Conservation (phyloP, 2,113 vertebrate genomes). For the Oostethus manadensis region DNA sequence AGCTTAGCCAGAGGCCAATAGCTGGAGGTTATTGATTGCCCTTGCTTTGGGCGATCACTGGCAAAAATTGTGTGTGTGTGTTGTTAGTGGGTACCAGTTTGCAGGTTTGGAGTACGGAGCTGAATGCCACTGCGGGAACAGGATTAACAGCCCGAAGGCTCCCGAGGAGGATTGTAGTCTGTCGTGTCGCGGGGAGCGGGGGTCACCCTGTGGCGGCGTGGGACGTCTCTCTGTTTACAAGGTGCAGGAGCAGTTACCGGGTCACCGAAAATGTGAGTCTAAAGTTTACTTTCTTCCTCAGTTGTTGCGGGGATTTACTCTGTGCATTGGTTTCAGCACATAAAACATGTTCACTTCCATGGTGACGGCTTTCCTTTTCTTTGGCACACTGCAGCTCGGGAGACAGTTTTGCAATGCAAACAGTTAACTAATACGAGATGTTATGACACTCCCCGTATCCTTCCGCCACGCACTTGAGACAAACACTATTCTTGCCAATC, state of each 20-base stretch:
- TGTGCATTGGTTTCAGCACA: too few relatives aligned
- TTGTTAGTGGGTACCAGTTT: slow-evolving; percentile 81
- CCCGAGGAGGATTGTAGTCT: slow-evolving; percentile 82
- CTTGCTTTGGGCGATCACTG: slow-evolving; percentile 8
- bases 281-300: neutral
- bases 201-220: slow-evolving; percentile 80
- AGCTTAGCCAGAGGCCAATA: slow-evolving; percentile 22
- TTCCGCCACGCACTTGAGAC: too few relatives aligned
- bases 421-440: too few relatives aligned
- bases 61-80: slow-evolving; percentile 8
- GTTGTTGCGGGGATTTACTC: too few relatives aligned
- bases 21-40: slow-evolving; percentile 37
- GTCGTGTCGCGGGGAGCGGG: slow-evolving; percentile 83
- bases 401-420: too few relatives aligned
- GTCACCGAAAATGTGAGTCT: slow-evolving; percentile 78
- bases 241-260: slow-evolving; percentile 72
- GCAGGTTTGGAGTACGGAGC: slow-evolving; percentile 87
- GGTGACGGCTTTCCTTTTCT: too few relatives aligned
- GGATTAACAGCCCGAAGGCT: slow-evolving; percentile 57
- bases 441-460: too few relatives aligned
- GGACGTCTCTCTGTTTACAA: slow-evolving; percentile 86
- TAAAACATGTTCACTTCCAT: too few relatives aligned
- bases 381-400: too few relatives aligned
- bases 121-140: slow-evolving; percentile 92
- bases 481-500: too few relatives aligned